These are phyloP conservation scores for Heliconius hermathena DNA, from an alignment of 1,140 invertebrate genomes.

Conservation along the genomic window DNA sequence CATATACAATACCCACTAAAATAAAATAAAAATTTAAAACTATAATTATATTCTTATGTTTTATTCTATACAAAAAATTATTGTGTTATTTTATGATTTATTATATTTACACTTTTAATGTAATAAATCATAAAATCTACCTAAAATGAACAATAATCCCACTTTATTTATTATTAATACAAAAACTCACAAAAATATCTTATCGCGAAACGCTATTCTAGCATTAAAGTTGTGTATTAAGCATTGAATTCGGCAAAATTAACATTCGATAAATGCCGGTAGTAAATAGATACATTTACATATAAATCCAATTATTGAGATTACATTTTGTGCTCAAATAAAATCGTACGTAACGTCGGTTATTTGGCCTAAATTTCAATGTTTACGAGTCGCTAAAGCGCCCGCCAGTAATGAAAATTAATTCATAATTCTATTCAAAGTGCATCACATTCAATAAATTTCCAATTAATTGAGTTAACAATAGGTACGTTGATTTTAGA, in stretches of 20 bases:
- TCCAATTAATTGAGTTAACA: not conserved
- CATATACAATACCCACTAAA: too few relatives aligned
- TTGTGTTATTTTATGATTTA: not conserved
- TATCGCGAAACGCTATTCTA: not conserved
- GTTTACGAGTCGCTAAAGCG: slow-evolving; percentile 18
- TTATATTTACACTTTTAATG: not conserved
- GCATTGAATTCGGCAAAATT: slow-evolving; percentile 25
- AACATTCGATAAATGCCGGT: slow-evolving; percentile 18
- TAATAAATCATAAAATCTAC: not conserved
- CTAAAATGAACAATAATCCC: not conserved
- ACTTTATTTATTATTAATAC: not conserved
- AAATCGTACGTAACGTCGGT: slow-evolving; percentile 20
- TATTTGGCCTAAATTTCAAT: slow-evolving; percentile 28
- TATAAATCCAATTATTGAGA: slow-evolving; percentile 28
- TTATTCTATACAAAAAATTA: not conserved
- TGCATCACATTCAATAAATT: slow-evolving; percentile 10
- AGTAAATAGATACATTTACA: slow-evolving; percentile 28
- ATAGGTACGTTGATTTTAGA: not conserved
- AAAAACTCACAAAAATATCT: not conserved
- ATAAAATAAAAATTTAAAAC: too few relatives aligned
- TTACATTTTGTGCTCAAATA: slow-evolving; percentile 24
- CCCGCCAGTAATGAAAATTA: slow-evolving; percentile 4
- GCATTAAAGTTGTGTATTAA: not conserved
- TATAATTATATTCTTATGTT: too few relatives aligned
- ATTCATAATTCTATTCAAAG: slow-evolving; percentile 15